Base-by-base conservation (phyloP, 1,140 invertebrate species). In the Aleiodes sp. region DNA sequence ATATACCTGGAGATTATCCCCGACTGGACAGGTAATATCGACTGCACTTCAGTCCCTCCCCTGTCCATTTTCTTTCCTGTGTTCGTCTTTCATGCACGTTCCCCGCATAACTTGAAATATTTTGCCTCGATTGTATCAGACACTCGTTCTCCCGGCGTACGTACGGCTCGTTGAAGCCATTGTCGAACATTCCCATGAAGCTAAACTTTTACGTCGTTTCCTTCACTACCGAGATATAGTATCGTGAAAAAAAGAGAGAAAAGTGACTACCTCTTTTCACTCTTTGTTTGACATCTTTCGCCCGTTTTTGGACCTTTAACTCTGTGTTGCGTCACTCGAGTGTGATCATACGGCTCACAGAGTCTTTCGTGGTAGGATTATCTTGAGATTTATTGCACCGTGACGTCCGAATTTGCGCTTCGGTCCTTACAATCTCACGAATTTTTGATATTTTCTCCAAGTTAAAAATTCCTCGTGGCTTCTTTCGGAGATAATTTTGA, bases 151-250 rank as follows among this genome's bases (percentile, higher is more conserved):
- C n/a, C 24, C 6, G 46, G 7, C 14, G 46, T 0, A n/a, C 26
- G 2, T 70, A 78, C 66, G 75, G 62, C 74, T 77, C 78, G 76
- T 75, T 80, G 77, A 70, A 37, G 33, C 75, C 72, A 77, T 78
- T 80, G 78, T 80, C 69, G 61, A 60, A 52, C 19, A 24, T 52
- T 59, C 59, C n/a, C 39, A 35, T 31, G 63, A 65, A 52, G 41
- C 43, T 29, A 60, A 41, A 43, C 31, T 65, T 65, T 59, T 59
- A 28, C 26, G 28, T 59, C 28, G 26, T 59, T 59, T 52, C 46
- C 46, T 59, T 56, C 28, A 24, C 16, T 31, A n/a, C 46, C 4
- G 21, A 52, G 46, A 52, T 41, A 19, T 43, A 8, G 19, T 64
- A 16, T 26, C n/a, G 19, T 2, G 19, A 28, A 29, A 52, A 29